Evolutionary conservation across 2,113 vertebrate genomes (phyloP).

Genomic region (Ceratotherium simum): DNA sequence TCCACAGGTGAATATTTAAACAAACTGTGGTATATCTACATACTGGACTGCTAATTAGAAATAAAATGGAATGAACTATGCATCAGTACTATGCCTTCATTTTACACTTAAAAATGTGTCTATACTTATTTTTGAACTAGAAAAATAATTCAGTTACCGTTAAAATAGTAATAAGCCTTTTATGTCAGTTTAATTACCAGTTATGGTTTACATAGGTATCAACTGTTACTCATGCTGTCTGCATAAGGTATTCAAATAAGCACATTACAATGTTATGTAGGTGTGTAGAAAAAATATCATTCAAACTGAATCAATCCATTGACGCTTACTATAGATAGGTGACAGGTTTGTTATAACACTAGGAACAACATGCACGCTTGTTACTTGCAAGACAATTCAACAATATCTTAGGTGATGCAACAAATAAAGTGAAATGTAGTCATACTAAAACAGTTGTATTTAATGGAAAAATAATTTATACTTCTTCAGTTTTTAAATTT

Average conservation of each 20-base stretch:
- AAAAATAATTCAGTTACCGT: constrained; percentile 14
- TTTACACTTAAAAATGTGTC: neutral
- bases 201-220: neutral
- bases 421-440: neutral
- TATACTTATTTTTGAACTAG: neutral
- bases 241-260: neutral
- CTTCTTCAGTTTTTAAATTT: neutral
- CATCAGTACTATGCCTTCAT: neutral
- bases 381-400: neutral
- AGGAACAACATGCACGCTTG: neutral
- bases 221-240: neutral
- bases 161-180: neutral
- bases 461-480: constrained; percentile 46
- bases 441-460: neutral
- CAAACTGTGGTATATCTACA: neutral
- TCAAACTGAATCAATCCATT: neutral
- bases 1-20: neutral
- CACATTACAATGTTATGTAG: neutral
- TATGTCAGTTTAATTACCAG: neutral
- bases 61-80: neutral
- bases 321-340: neutral
- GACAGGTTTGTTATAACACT: neutral
- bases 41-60: neutral
- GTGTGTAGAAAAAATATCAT: neutral
- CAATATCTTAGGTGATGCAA: neutral